Evolutionary conservation across 1,140 invertebrate species (phyloP).

Genomic region (Ridgeia piscesae): DNA sequence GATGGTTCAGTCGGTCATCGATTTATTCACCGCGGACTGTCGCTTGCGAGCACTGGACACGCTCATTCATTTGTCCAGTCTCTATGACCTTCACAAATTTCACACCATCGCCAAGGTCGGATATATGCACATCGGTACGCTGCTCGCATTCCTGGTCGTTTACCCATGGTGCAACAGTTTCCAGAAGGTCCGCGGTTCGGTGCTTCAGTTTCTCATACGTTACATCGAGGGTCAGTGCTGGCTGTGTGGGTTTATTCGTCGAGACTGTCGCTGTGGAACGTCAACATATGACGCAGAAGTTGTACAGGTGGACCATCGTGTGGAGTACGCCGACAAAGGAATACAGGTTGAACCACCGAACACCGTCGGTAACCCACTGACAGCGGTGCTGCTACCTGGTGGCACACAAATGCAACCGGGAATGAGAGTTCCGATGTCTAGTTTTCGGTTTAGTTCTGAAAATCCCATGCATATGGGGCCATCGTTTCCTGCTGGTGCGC

Average conservation of each 20-base stretch:
- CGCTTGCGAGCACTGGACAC: not conserved
- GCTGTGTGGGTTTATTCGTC: not conserved
- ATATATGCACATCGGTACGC: not conserved
- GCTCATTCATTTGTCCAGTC: not conserved
- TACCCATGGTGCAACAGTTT: not conserved
- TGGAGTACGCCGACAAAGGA: not conserved
- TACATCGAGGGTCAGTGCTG: not conserved
- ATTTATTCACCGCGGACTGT: conserved; percentile 5
- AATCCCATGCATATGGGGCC: not conserved
- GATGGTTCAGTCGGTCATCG: conserved; percentile 14
- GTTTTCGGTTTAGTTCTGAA: not conserved
- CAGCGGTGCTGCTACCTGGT: not conserved
- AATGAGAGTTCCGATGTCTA: not conserved
- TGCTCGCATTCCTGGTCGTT: not conserved
- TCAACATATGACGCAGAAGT: not conserved
- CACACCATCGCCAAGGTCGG: not conserved
- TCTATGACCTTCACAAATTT: not conserved
- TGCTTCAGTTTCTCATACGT: not conserved
- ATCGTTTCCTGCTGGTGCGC: not conserved
- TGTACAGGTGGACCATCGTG: not conserved
- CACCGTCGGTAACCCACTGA: not conserved
- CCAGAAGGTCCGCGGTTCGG: not conserved
- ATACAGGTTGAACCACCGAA: not conserved
- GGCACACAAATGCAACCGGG: not conserved
- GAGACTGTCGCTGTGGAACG: not conserved